These are phyloP conservation scores for Chaetophractus vellerosus DNA, from an alignment of 2,797 vertebrate species.

Conservation along the genomic window DNA sequence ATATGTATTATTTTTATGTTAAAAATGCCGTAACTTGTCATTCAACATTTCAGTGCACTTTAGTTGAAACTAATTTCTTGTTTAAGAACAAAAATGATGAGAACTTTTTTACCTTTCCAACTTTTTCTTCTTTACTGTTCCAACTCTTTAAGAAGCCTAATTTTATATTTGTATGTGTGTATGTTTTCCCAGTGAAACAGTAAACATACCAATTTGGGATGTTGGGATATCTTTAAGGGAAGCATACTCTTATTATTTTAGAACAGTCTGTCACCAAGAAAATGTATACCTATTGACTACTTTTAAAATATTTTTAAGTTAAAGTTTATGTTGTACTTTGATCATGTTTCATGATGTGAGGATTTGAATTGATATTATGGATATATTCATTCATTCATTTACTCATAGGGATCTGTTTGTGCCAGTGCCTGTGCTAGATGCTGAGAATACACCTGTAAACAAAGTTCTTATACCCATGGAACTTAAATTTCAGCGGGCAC, in stretches of 20 bases:
- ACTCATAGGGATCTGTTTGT: background rate
- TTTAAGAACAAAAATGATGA: conserved; percentile 43
- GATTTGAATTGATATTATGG: background rate
- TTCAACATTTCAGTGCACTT: conserved; percentile 34
- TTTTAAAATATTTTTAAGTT: conserved; percentile 58
- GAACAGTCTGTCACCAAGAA: conserved; percentile 56
- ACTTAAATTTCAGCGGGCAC: conserved; percentile 42
- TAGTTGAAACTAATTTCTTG: conserved; percentile 48
- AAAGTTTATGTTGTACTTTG: conserved; percentile 56
- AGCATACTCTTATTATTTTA: conserved; percentile 25
- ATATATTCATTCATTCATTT: background rate
- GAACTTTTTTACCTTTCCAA: background rate
- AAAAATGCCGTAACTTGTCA: background rate
- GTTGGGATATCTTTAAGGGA: conserved; percentile 53
- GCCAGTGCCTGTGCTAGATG: background rate
- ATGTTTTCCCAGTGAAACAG: conserved; percentile 55
- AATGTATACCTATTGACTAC: conserved; percentile 39
- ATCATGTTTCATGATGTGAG: background rate
- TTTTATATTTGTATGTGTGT: conserved; percentile 33
- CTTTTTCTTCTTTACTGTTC: conserved; percentile 33
- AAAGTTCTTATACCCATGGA: conserved; percentile 16
- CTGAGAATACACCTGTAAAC: background rate
- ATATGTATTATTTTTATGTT: conserved; percentile 45
- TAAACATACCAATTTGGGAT: conserved; percentile 50
- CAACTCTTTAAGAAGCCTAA: background rate